A percentile compares a stretch with the other conserved stretches of the same genome.
These are phyloP conservation scores for Hymenochirus boettgeri DNA, from an alignment of 2,113 vertebrate species.

Conservation along the genomic window DNA sequence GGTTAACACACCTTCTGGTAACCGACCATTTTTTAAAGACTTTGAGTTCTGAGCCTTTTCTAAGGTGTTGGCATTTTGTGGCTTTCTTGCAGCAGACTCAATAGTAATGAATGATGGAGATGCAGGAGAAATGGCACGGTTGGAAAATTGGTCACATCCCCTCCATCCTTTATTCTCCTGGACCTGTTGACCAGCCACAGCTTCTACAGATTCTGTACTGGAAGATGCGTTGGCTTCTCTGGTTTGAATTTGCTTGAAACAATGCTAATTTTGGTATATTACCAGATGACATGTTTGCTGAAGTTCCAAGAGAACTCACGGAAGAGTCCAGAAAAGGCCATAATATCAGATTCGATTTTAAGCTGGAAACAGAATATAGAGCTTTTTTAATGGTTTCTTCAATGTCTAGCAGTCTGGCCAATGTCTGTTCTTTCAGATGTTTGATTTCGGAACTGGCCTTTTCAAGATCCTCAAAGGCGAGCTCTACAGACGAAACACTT, in stretches of 20 bases:
- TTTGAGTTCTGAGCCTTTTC: background rate
- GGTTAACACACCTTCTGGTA: background rate
- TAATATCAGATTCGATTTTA: conserved; percentile 83
- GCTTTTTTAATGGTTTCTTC: conserved; percentile 87
- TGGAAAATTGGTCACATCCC: conserved; percentile 44
- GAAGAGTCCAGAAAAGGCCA: conserved; percentile 72
- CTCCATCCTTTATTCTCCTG: conserved; percentile 36
- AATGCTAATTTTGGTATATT: conserved; percentile 70
- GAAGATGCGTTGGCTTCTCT: conserved; percentile 31
- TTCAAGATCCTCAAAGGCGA: conserved; percentile 83
- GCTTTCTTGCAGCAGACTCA: conserved; percentile 73
- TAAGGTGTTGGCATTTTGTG: conserved; percentile 41
- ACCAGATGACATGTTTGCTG: conserved; percentile 51
- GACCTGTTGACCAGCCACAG: conserved; percentile 27
- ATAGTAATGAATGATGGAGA: conserved; percentile 82
- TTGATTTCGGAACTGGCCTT: conserved; percentile 83
- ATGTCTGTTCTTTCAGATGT: conserved; percentile 84
- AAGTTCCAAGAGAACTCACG: conserved; percentile 72
- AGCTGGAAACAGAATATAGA: conserved; percentile 81
- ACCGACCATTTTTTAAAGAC: conserved; percentile 41
- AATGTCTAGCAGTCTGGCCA: conserved; percentile 81
- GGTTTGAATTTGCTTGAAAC: conserved; percentile 61
- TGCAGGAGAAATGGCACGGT: conserved; percentile 60
- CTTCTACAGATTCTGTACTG: conserved; percentile 23
- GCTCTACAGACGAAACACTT: conserved; percentile 64